Conservation (phyloP, 2,888 invertebrate genomes). For the Mayetiola destructor region DNA sequence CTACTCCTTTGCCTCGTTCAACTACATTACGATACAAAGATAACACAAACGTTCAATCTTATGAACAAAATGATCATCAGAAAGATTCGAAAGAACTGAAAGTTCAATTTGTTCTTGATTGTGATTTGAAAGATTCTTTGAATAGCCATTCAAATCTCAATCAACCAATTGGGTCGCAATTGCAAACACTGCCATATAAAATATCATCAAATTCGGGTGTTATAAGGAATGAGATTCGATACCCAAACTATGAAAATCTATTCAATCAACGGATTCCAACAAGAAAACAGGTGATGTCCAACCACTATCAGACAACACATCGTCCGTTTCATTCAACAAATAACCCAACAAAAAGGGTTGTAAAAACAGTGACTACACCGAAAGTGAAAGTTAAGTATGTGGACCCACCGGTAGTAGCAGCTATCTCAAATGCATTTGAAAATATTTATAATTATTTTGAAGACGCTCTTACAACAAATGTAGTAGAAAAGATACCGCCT, state of each 20-base stretch:
- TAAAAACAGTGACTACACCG: neutral
- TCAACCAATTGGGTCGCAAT: neutral
- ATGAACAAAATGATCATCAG: neutral
- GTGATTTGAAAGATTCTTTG: conserved; percentile 2
- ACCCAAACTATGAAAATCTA: neutral
- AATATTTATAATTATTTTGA: conserved; percentile 13
- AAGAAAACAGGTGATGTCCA: neutral
- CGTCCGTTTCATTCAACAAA: neutral
- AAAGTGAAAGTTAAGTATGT: conserved; percentile 8
- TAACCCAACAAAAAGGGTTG: neutral
- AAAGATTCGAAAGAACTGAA: conserved; percentile 13
- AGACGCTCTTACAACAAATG: conserved; percentile 9
- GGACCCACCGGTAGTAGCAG: neutral
- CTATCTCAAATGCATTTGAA: conserved; percentile 5
- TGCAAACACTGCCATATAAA: neutral
- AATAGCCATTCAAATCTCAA: too few relatives aligned
- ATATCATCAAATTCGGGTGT: too few relatives aligned
- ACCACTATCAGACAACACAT: neutral
- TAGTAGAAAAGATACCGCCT: neutral
- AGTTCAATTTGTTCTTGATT: conserved; percentile 14
- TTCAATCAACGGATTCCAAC: neutral
- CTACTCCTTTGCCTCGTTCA: neutral
- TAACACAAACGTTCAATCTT: neutral
- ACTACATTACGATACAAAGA: neutral
- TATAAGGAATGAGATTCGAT: neutral